Evolutionary conservation across 1,140 invertebrate genomes (phyloP), one percentile per base, ranked within the genome.

Genomic region (Drosophila simulans): DNA sequence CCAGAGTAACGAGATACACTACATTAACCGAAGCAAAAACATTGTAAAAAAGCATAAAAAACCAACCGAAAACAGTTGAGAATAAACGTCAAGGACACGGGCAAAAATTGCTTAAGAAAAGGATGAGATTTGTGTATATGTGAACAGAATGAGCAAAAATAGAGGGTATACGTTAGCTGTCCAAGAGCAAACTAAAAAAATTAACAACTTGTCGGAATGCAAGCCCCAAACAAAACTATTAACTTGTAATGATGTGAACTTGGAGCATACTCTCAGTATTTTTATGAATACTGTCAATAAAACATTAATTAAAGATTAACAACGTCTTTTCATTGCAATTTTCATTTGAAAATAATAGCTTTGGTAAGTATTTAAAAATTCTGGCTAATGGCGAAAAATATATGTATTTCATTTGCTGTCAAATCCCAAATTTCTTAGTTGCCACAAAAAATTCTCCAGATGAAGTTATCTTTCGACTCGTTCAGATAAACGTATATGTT

Each of bases 161-260:
- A 81, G 59, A 59, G 73, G 60, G 76, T 84, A 76, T 83, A 70
- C 64, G 69, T 55, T 70, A 82, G 82, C 49, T 82, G 62, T 72
- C 79, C 77, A 75, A 84, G 65, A 80, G 52, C 62, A 80, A 90
- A 69, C 86, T 79, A 85, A 68, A 76, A 42, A 58, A 79, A 66
- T 52, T 49, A 78, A 71, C 58, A 77, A 81, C 80, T 83, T 80
- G 85, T 65, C 37, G 54, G 60, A 76, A 70, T 34, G 54, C 65
- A 54, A 68, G 27, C 35, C 64, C 51, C 80, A 88, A 76, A 80
- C 58, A 80, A 68, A 86, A 90, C 82, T 83, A 91, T 80, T 86
- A 90, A 88, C 84, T 91, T 91, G 88, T 91, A 91, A 91, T 80
- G 83, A 91, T 91, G 89, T 91, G 89, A 91, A 91, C 89, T 85